Base-by-base conservation (phyloP, 1,140 invertebrate species). In the Microplitis mediator region DNA sequence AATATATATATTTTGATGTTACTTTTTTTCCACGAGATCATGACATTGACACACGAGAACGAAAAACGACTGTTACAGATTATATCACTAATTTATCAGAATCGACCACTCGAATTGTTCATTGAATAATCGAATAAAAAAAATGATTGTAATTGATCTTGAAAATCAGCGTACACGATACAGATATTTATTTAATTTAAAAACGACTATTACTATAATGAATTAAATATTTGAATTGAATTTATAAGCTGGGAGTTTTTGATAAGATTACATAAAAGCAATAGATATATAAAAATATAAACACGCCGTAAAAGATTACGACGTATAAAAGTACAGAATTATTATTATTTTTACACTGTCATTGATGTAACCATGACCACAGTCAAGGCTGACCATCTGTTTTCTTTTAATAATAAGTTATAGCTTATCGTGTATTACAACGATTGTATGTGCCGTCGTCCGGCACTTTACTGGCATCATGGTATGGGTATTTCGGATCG, bases 401-500 rank as follows among this genome's bases (percentile, higher is more conserved):
- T 60, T 50, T 72, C 13, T 13, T 64, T 35, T 54, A 66, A 11
- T 9, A 35, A 13, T 14, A 69, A 34, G 16, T n/a, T 54, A 54
- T 31, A 45, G 61, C 61, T 71, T 71, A 71, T 71, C 69, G 62
- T 60, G 39, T 45, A 45, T 45, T 45, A 45, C 39, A 71, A 71
- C 61, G 69, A 71, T 71, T 71, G 60, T 45, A 45, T 45, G 39
- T 56, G 60, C 60, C 64, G 69, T 71, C 69, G 69, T 71, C 69
- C 61, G 69, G 58, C 50, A 36, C 35, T 68, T 71, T 45, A 11
- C 39, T 45, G 39, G 39, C 39, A 45, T 45, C 39, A 45, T 45
- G 39, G 39, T 45, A 45, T 45, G 39, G 39, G 39, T 45, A 45
- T 74, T 76, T 73, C 71, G 76, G 78, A 79, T 79, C 76, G 71